Base-by-base conservation (phyloP, 2,797 vertebrate genomes). In the Amblyraja radiata region DNA sequence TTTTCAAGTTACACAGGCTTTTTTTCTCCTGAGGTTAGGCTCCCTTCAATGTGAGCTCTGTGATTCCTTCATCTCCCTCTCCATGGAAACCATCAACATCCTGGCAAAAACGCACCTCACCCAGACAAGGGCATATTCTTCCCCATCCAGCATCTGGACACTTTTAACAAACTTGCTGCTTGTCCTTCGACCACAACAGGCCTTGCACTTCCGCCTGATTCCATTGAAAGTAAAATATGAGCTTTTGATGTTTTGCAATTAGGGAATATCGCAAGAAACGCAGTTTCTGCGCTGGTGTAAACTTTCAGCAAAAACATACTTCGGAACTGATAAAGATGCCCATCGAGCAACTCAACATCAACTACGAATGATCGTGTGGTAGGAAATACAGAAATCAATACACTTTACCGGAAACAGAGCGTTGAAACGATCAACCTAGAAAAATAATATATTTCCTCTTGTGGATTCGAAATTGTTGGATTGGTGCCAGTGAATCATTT, bases 51-150 rank as follows among this genome's bases (percentile, higher is more conserved):
- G 94, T 93, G 94, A 95, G 96, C 94, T 96, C 95, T 96, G 96
- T 95, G 96, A 96, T 96, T 95, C 95, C 96, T 97, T 97, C 97
- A 96, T 96, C 93, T 94, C 81, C 95, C 96, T 96, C 96, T 95
- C 97, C 96, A 97, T 96, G 96, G 96, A 96, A 96, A 97, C 97
- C 95, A 96, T 93, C 95, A 95, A 95, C 95, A 95, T 96, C 96
- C 95, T 94, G 95, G 96, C 95, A 97, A 97, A 97, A 96, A 97
- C 97, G 95, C 96, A 96, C 96, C 96, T 96, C 96, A 94, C 95
- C 95, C 96, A 95, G 96, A 97, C 97, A 96, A 97, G 97, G 97
- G 97, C 97, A 96, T 95, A 96, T 96, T 96, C 96, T 96, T 95
- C 94, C 95, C 95, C 94, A 95, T 94, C 95, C 94, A 97, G 97